Evolutionary conservation across 2,888 invertebrate species (phyloP).

Genomic region (Drosophila kuntzei): DNA sequence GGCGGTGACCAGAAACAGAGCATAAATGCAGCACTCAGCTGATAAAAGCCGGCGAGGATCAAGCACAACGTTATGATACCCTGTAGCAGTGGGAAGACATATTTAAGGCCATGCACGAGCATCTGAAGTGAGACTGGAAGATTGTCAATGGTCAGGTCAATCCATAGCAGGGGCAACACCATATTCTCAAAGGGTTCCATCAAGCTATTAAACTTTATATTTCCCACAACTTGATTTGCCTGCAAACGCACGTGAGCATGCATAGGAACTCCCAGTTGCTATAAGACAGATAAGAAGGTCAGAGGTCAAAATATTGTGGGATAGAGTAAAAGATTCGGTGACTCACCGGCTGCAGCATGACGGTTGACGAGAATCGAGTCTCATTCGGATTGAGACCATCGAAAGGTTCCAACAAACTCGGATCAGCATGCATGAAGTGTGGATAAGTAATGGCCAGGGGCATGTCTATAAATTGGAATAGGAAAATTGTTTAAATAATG

Average conservation of each 20-base stretch:
- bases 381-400: slow-evolving; percentile 88
- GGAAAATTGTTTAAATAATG: neutral
- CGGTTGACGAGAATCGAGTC: slow-evolving; percentile 86
- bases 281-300: slow-evolving; percentile 39
- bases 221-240: slow-evolving; percentile 90
- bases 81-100: slow-evolving; percentile 86
- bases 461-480: slow-evolving; percentile 86
- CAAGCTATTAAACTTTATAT: slow-evolving; percentile 88
- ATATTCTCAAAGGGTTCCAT: slow-evolving; percentile 88
- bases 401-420: slow-evolving; percentile 87
- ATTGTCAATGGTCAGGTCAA: slow-evolving; percentile 87
- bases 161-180: slow-evolving; percentile 90
- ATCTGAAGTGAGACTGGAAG: slow-evolving; percentile 85
- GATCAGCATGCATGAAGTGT: slow-evolving; percentile 90
- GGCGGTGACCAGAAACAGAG: slow-evolving; percentile 74
- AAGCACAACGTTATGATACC: slow-evolving; percentile 86
- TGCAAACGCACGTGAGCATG: slow-evolving; percentile 89
- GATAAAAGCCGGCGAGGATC: slow-evolving; percentile 85
- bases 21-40: slow-evolving; percentile 84
- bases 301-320: neutral
- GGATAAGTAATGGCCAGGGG: slow-evolving; percentile 91
- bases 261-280: slow-evolving; percentile 90
- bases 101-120: slow-evolving; percentile 86
- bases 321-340: accelerated
- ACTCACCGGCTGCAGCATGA: slow-evolving; percentile 91